Evolutionary conservation across 2,797 vertebrate genomes (phyloP), one percentile per base, ranked within the genome.

Genomic region (Meriones psammophilus): DNA sequence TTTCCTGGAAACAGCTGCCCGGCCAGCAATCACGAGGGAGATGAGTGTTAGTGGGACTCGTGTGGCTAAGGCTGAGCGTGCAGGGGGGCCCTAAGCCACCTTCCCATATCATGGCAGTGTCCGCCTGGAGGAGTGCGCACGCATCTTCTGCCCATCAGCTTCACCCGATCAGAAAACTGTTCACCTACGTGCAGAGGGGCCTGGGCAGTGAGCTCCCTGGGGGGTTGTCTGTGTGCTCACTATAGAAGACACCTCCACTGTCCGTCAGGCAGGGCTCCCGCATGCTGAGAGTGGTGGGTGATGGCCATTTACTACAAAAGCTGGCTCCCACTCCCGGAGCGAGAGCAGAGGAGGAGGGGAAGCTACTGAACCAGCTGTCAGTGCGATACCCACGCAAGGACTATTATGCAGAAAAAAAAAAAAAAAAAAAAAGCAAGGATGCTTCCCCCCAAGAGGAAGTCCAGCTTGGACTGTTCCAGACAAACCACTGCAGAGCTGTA

Each of bases 1-100:
- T 98, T 99, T 98, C 97, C 98, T 98, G 98, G 97, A 98, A 98
- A 97, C 87, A 89, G 95, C 97, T n/a, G 97, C 93, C 95, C 24
- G 96, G 87, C 92, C 96, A 96, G 97, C 97, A 88, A 98, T 97
- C 98, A 96, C 93, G 96, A 99, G 98, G 98, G 97, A 96, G 97
- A 98, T 98, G 92, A 95, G 93, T 97, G 96, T 96, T 46, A 7
- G 28, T 33, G 3, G 58, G 88, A 39, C 81, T 17, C 10, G 42
- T 22, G 30, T 0, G 0, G 80, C 28, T 0, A 1, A 50, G 18
- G 24, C 68, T 1, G 15, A 62, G 56, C 1, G 17, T 62, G 36
- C 0, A 4, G 0, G 9, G 42, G 71, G 73, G 74, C 28, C 92
- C 33, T 17, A 1, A 14, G 76, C 39, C 0, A 0, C 12, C 85